Base-by-base conservation (phyloP, 2,113 vertebrate genomes). In the Corythaixoides concolor region DNA sequence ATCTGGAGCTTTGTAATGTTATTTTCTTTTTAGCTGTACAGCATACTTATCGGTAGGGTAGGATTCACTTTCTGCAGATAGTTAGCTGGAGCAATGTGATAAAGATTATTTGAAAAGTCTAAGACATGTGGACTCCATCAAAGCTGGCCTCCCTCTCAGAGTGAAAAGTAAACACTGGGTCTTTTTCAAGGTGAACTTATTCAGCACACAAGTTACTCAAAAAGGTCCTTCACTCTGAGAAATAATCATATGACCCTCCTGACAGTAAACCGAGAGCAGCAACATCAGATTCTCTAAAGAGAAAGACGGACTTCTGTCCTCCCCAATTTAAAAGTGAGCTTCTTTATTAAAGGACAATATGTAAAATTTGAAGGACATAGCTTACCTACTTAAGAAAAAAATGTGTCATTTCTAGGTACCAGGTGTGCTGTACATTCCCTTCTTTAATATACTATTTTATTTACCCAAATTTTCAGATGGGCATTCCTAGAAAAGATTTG, bases 1-100 rank as follows among this genome's bases (percentile, higher is more conserved):
- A 94, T 91, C 93, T 96, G 93, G 89, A 91, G 78, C 55, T 77
- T 95, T 96, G 91, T 79, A 60, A 92, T 32, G 23, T 72, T 89
- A 74, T 87, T 95, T 95, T 90, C 52, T 68, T 93, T 92, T 37
- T 73, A 76, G 81, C 77, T 76, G 66, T 76, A 37, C 22, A 76
- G 93, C 73, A 90, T 55, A 88, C 70, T 90, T 76, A 79, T 90
- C 85, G 76, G 63, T 33, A 59, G 70, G 74, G 39, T 50, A 62
- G 70, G 88, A 82, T 68, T 85, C 82, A 47, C 78, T 91, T 72
- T 58, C 85, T 76, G 55, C 70, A 85, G 49, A 75, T 7, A 79
- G 83, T 41, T 76, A 95, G 56, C 49, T 64, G 28, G 73, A 91
- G 49, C 49, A 87, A 82, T 22, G 37, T 49, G 67, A 85, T 85